These are phyloP conservation scores for Leptopilina clavipes DNA, from an alignment of 1,140 invertebrate species.

Conservation along the genomic window DNA sequence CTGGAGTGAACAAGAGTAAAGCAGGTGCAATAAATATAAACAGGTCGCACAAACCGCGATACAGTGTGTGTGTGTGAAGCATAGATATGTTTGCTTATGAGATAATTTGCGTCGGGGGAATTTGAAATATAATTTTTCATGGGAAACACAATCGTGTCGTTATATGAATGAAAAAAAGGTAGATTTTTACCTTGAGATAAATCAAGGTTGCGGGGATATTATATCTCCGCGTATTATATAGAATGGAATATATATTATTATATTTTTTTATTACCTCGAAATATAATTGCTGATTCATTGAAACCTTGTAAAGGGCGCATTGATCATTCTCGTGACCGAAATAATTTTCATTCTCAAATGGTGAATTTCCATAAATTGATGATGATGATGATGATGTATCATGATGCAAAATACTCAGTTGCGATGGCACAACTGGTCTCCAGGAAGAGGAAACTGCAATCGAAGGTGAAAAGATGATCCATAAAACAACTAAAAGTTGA, in stretches of 20 bases:
- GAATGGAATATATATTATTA: too few species aligned
- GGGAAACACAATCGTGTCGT: not conserved
- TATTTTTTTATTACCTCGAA: slow-evolving; percentile 74
- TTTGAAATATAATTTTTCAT: slow-evolving; percentile 1
- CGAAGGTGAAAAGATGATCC: slow-evolving; percentile 41
- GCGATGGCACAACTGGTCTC: slow-evolving; percentile 58
- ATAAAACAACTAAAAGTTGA: slow-evolving; percentile 5
- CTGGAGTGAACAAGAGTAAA: not conserved
- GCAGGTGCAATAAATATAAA: slow-evolving; percentile 23
- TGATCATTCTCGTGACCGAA: slow-evolving; percentile 67
- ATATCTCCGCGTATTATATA: too few species aligned
- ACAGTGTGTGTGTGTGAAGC: not conserved
- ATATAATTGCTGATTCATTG: slow-evolving; percentile 80
- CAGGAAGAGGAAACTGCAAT: slow-evolving; percentile 61
- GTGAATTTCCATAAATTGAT: slow-evolving; percentile 49
- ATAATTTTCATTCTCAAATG: slow-evolving; percentile 52
- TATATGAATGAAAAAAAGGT: slow-evolving; percentile 5
- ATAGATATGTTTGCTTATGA: not conserved
- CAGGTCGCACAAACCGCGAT: not conserved
- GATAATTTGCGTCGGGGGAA: slow-evolving; percentile 27
- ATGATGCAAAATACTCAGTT: slow-evolving; percentile 57
- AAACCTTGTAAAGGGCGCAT: slow-evolving; percentile 81
- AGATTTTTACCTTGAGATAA: not conserved
- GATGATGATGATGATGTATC: slow-evolving; percentile 36
- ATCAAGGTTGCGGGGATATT: not conserved